A percentile compares a stretch with the other conserved stretches of the same genome.
Conservation (phyloP, 2,113 vertebrate genomes). For the Amphiprion percula region DNA sequence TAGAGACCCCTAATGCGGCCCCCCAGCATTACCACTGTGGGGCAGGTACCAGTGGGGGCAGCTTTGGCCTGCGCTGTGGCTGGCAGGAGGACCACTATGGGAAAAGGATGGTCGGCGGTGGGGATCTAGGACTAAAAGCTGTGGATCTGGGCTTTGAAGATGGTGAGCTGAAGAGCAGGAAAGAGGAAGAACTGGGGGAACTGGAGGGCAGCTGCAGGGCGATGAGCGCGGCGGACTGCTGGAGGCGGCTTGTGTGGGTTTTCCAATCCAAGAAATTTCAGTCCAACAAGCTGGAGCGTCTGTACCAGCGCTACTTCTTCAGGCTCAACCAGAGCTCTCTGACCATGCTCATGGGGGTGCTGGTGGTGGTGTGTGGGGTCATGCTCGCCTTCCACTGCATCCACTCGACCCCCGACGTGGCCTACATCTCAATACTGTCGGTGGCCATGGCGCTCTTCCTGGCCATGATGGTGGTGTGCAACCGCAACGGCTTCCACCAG, state of each 20-base stretch:
- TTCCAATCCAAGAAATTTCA: conserved; percentile 98
- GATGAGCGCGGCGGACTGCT: conserved; percentile 81
- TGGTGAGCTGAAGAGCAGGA: conserved; percentile 80
- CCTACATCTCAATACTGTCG: conserved; percentile 86
- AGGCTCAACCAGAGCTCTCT: conserved; percentile 98
- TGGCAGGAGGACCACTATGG: conserved; percentile 97
- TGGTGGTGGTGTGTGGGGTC: conserved; percentile 91
- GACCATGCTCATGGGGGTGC: conserved; percentile 95
- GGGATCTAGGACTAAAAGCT: conserved; percentile 86
- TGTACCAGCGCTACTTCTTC: conserved; percentile 99
- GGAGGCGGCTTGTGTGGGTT: conserved; percentile 85
- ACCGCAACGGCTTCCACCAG: conserved; percentile 94
- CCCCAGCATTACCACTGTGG: conserved; percentile 75
- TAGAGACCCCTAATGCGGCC: conserved; percentile 72
- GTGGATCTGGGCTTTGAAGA: conserved; percentile 91
- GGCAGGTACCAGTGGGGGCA: conserved; percentile 74
- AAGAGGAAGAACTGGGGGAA: conserved; percentile 69
- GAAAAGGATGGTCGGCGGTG: conserved; percentile 80
- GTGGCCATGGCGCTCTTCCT: conserved; percentile 90
- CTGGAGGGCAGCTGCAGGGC: conserved; percentile 55
- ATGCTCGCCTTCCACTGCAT: conserved; percentile 93
- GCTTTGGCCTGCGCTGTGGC: conserved; percentile 86
- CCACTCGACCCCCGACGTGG: conserved; percentile 69
- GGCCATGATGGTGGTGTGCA: conserved; percentile 93
- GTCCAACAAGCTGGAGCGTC: conserved; percentile 93